Evolutionary conservation across 2,888 invertebrate genomes (phyloP), one percentile per base, ranked within the genome.

Genomic region (Tetrapedia diversipes): DNA sequence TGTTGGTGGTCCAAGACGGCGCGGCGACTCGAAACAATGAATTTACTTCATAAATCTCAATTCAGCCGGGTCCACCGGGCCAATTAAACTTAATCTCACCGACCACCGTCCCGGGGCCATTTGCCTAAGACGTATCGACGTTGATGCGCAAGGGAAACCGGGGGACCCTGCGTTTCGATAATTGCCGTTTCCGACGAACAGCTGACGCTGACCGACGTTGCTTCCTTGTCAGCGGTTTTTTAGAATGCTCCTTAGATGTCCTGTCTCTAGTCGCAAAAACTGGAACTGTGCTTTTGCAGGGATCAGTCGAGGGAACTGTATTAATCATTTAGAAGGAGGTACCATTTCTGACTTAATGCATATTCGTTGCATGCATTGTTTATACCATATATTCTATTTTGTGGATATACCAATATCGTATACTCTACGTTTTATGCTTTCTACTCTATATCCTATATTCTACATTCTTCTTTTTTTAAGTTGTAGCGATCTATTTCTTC

Each of bases 31-130:
- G 86, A 90, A 90, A 91, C 91, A 91, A 91, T 90, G 90, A 91
- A 91, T 91, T 91, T 91, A 90, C 90, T 91, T 91, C 91, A 91
- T 91, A 91, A 91, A 91, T 91, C 91, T 90, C 89, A 91, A 91
- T 91, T 91, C 89, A 90, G 83, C 82, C 24, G 85, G 87, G 86
- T 84, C 88, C 86, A 86, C 85, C 83, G 85, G n/a, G 83, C 88
- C 91, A 90, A 91, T 91, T 91, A 91, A 91, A 90, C 88, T 90
- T 89, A 89, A 90, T 90, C 87, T 88, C 85, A 57, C 86, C 77
- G 88, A 88, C 89, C 89, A 88, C 87, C 88, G 84, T 69, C 77
- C 83, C 81, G 84, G 72, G 81, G 81, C 72, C 86, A 86, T 89
- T 88, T 86, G 86, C 85, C 84, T 89, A 89, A 82, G 80, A 83